phyloP scores from a whole-genome alignment of 2,888 invertebrate species.

The Andrena dorsata region DNA sequence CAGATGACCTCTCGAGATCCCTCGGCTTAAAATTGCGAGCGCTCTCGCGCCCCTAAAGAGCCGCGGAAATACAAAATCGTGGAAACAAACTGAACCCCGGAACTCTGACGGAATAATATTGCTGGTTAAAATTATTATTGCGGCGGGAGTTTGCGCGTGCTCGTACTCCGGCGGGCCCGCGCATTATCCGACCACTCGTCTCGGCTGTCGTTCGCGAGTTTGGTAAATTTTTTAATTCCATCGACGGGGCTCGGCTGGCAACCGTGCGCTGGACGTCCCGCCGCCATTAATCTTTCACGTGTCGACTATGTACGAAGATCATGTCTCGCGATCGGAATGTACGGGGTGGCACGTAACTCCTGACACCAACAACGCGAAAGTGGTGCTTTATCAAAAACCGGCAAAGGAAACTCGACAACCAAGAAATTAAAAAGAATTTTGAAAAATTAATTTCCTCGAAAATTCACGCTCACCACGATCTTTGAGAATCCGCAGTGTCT shows the following conservation, averaged over 20 bases:
- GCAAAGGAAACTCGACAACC: too few relatives aligned
- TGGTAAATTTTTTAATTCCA: constrained; percentile 70
- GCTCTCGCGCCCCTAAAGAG: constrained; percentile 23
- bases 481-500: too few relatives aligned
- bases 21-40: constrained; percentile 37
- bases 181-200: constrained; percentile 57
- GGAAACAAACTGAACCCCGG: constrained; percentile 20
- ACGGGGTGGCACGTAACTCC: constrained; percentile 5
- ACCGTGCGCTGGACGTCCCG: constrained; percentile 41
- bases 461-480: too few relatives aligned
- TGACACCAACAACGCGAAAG: background rate
- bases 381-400: too few relatives aligned
- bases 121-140: constrained; percentile 63
- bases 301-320: constrained; percentile 59
- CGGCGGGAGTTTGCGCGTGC: constrained; percentile 14
- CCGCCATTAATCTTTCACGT: constrained; percentile 65
- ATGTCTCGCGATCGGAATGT: constrained; percentile 58
- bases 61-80: constrained; percentile 45
- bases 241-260: constrained; percentile 49
- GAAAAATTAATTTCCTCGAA: too few relatives aligned
- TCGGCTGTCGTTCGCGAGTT: constrained; percentile 50
- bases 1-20: constrained; percentile 24
- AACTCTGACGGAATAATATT: constrained; percentile 49
- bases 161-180: constrained; percentile 10
- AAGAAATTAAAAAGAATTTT: too few relatives aligned